These are phyloP conservation scores for Actinostola sp. DNA, from an alignment of 92 coral and sea anemone genomes.

Conservation along the genomic window DNA sequence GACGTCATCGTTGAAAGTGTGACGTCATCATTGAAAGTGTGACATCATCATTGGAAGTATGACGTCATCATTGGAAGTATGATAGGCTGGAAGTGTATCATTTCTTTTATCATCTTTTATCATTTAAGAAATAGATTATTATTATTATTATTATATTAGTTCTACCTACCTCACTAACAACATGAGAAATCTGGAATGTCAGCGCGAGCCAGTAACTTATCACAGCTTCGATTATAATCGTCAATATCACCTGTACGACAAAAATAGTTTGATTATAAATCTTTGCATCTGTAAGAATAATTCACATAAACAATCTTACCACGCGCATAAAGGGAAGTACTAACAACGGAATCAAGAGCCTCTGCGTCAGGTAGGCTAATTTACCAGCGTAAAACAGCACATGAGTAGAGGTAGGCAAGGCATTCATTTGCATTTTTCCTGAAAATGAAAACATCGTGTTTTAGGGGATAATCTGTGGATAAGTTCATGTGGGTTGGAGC, in stretches of 20 bases:
- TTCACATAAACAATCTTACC: conserved; percentile 23
- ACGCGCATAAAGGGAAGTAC: conserved; percentile 11
- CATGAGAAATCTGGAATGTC: conserved; percentile 81
- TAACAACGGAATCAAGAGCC: conserved; percentile 25
- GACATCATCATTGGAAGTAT: no score
- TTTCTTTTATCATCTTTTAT: no score
- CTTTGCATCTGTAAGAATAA: no score
- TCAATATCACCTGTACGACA: conserved; percentile 3
- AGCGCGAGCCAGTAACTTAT: conserved; percentile 88
- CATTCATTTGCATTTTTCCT: conserved; percentile 24
- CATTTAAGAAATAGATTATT: no score
- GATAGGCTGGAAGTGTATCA: no score
- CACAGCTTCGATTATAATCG: conserved; percentile 42
- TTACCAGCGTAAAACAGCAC: conserved; percentile 21
- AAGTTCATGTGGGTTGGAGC: background rate
- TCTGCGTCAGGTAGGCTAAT: conserved; percentile 8
- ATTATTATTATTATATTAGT: background rate
- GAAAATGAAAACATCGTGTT: background rate
- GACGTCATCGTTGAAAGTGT: no score
- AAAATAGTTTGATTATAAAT: background rate
- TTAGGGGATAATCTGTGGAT: background rate
- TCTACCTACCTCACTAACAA: conserved; percentile 75
- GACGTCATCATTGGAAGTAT: no score
- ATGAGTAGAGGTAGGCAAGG: conserved; percentile 4
- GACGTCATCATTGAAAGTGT: no score